These are phyloP conservation scores for Anas bahamensis DNA, from an alignment of 2,797 vertebrate species.

Conservation along the genomic window DNA sequence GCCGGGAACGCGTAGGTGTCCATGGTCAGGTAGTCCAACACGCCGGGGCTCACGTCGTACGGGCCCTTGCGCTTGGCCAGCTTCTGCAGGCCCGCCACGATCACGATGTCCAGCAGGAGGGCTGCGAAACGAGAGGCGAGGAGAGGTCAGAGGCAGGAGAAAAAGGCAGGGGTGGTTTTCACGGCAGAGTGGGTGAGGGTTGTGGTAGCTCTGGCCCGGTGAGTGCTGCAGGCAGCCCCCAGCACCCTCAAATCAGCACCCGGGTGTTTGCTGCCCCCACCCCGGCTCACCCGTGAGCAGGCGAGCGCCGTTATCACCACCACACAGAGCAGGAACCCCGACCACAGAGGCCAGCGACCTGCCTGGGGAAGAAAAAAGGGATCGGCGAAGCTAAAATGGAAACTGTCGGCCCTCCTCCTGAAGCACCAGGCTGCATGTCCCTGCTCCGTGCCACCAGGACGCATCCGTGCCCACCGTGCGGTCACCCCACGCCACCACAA, in stretches of 20 bases:
- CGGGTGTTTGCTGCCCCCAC: neutral
- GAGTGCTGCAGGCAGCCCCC: neutral
- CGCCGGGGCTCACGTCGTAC: constrained; percentile 86
- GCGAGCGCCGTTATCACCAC: neutral
- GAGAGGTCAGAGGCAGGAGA: neutral
- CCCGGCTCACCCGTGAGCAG: neutral
- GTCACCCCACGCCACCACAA: too few species aligned
- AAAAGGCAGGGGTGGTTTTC: neutral
- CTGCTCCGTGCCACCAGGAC: neutral
- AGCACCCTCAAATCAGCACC: neutral
- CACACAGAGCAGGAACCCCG: neutral
- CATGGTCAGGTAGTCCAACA: constrained; percentile 93
- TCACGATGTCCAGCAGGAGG: constrained; percentile 91
- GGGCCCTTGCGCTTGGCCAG: constrained; percentile 91
- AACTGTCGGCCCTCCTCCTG: neutral
- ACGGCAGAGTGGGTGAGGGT: neutral
- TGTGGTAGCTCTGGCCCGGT: rapidly evolving
- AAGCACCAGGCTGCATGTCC: neutral
- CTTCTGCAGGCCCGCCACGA: constrained; percentile 91
- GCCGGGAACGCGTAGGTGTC: constrained; percentile 94
- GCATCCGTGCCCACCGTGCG: neutral
- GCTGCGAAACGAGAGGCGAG: constrained; percentile 71
- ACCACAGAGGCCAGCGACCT: rapidly evolving
- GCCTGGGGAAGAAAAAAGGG: neutral
- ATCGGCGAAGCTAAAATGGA: neutral